Conservation (phyloP, 2,113 vertebrate genomes). For the Ophthalmotilapia sp. region DNA sequence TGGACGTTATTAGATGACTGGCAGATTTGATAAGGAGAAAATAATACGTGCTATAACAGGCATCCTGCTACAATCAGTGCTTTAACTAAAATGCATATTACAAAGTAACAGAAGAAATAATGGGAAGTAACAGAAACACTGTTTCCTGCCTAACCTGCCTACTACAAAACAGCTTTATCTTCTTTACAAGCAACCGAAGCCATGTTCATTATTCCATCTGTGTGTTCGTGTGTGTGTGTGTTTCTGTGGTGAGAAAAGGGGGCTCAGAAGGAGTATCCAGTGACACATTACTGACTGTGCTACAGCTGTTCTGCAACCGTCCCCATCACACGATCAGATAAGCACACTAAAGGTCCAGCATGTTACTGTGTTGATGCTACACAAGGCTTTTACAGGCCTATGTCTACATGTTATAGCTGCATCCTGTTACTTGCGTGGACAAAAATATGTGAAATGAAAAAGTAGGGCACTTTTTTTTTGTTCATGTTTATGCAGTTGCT, state of each 20-base stretch:
- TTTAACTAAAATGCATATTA: slow-evolving; percentile 12
- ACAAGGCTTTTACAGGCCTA: not conserved
- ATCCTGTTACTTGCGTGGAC: not conserved
- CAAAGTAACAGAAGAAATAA: not conserved
- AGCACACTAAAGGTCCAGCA: not conserved
- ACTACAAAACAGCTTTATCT: not conserved
- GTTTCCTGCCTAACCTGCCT: not conserved
- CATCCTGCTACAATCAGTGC: not conserved
- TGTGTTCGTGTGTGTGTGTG: not conserved
- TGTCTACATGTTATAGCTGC: not conserved
- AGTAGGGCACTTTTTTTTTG: not conserved
- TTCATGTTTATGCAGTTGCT: not conserved
- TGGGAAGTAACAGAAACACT: not conserved
- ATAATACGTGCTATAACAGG: not conserved
- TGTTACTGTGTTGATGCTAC: not conserved
- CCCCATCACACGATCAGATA: not conserved
- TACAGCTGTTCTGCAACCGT: slow-evolving; percentile 31
- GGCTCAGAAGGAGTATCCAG: not conserved
- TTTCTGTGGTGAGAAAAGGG: not conserved
- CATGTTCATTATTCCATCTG: not conserved
- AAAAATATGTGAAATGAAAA: not conserved
- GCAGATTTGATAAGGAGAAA: not conserved
- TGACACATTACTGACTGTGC: slow-evolving; percentile 15
- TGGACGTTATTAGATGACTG: not conserved
- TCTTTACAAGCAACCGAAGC: not conserved